Evolutionary conservation across 2,797 vertebrate species (phyloP).

Genomic region (Sebastes goodei): DNA sequence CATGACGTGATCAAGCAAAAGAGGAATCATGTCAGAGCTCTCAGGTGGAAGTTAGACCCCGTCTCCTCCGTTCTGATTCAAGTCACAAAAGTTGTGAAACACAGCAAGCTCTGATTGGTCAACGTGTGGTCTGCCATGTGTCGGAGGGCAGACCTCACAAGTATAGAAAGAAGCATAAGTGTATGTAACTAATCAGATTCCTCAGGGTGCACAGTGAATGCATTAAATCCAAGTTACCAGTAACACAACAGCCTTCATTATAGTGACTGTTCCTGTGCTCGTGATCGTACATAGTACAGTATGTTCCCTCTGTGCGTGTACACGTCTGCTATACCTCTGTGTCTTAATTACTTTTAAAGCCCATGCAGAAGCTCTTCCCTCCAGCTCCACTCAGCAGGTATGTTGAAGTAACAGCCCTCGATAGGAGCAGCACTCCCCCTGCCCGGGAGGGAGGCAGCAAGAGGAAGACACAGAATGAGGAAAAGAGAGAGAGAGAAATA

Average conservation of each 20-base stretch:
- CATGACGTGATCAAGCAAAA: no score
- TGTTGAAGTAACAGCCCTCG: slow-evolving; percentile 33
- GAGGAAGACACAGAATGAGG: neutral
- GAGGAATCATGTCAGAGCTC: no score
- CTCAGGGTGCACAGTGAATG: neutral
- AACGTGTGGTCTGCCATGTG: neutral
- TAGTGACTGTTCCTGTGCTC: neutral
- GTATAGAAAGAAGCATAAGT: neutral
- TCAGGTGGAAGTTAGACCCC: neutral
- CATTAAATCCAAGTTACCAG: neutral
- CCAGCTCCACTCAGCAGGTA: slow-evolving; percentile 32
- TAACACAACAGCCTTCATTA: neutral
- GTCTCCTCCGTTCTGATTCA: neutral
- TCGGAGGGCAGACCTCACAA: neutral
- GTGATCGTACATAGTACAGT: neutral
- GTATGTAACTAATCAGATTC: neutral
- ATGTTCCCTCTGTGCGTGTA: neutral
- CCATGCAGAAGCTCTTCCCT: slow-evolving; percentile 28
- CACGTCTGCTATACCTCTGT: slow-evolving; percentile 22
- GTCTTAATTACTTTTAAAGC: slow-evolving; percentile 51
- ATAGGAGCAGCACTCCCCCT: slow-evolving; percentile 6
- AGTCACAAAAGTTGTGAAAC: neutral
- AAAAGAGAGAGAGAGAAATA: neutral
- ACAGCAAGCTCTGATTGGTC: neutral
- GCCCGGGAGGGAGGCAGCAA: neutral